A percentile compares a stretch with the other conserved stretches of the same genome.
These are phyloP conservation scores for Enteromius unitaeniatus DNA, from an alignment of 2,797 vertebrate species.

Conservation along the genomic window DNA sequence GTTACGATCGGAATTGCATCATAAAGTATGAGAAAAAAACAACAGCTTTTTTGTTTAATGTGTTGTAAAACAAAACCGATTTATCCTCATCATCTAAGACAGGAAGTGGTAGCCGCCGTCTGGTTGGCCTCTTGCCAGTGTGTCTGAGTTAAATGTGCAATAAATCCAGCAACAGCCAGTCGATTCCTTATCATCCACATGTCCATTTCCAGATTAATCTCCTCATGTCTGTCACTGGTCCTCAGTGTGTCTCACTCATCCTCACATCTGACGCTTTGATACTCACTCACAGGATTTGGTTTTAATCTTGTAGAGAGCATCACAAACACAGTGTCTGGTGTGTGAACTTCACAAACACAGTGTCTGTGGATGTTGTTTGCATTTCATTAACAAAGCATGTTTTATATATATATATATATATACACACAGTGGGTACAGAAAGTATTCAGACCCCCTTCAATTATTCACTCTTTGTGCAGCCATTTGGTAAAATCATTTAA, in stretches of 20 bases:
- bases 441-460: too few species aligned
- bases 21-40: not conserved
- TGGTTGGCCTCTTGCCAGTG: constrained; percentile 14
- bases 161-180: constrained; percentile 41
- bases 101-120: not conserved
- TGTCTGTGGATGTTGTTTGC: not conserved
- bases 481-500: too few species aligned
- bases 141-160: constrained; percentile 29
- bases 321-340: not conserved
- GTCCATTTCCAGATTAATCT: constrained; percentile 37
- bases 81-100: constrained; percentile 21
- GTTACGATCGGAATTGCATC: not conserved
- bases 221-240: constrained; percentile 25
- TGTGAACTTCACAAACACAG: constrained; percentile 1
- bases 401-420: too few species aligned
- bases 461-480: too few species aligned
- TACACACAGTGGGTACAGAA: too few species aligned
- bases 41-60: not conserved
- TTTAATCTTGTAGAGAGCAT: constrained; percentile 45
- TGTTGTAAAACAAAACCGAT: constrained; percentile 7
- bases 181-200: constrained; percentile 39
- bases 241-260: constrained; percentile 14
- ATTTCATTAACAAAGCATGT: not conserved
- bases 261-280: constrained; percentile 37
- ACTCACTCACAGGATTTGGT: constrained; percentile 31